A percentile compares a stretch with the other conserved stretches of the same genome.
These are phyloP conservation scores for Leucoraja ocellata DNA, from an alignment of 2,797 vertebrate genomes.

Conservation along the genomic window DNA sequence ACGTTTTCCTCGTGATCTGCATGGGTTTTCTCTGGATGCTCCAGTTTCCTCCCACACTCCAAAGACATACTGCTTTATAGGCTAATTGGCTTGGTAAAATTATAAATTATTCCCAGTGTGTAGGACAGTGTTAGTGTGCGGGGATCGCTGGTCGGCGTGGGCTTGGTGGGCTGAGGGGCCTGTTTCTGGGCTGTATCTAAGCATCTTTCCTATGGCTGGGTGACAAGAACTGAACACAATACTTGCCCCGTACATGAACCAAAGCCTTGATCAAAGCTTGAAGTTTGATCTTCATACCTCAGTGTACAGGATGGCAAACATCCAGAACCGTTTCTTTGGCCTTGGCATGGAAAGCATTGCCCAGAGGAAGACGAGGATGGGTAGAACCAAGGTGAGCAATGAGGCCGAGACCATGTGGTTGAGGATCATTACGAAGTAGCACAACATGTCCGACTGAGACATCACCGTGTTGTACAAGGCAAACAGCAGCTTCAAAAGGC, in stretches of 20 bases:
- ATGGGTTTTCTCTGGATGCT: too few relatives aligned
- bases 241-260: background rate
- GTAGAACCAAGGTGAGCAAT: conserved; percentile 56
- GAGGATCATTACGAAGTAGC: conserved; percentile 64
- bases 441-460: conserved; percentile 64
- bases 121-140: too few relatives aligned
- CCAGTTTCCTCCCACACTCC: too few relatives aligned
- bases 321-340: conserved; percentile 65
- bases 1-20: too few relatives aligned
- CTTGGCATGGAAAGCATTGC: conserved; percentile 66
- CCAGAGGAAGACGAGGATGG: conserved; percentile 65
- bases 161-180: too few relatives aligned
- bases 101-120: too few relatives aligned
- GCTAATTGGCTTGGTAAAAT: too few relatives aligned
- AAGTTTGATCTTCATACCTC: conserved; percentile 52
- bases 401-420: conserved; percentile 65
- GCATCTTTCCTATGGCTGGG: too few relatives aligned
- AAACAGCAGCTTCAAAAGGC: conserved; percentile 56
- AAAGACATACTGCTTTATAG: too few relatives aligned
- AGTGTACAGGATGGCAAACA: conserved; percentile 68
- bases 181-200: too few relatives aligned
- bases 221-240: too few relatives aligned
- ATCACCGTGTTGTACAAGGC: conserved; percentile 57
- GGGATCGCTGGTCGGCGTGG: too few relatives aligned
- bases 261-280: background rate